These are phyloP conservation scores for Eurytoma adleriae DNA, from an alignment of 2,888 invertebrate genomes.

Conservation along the genomic window DNA sequence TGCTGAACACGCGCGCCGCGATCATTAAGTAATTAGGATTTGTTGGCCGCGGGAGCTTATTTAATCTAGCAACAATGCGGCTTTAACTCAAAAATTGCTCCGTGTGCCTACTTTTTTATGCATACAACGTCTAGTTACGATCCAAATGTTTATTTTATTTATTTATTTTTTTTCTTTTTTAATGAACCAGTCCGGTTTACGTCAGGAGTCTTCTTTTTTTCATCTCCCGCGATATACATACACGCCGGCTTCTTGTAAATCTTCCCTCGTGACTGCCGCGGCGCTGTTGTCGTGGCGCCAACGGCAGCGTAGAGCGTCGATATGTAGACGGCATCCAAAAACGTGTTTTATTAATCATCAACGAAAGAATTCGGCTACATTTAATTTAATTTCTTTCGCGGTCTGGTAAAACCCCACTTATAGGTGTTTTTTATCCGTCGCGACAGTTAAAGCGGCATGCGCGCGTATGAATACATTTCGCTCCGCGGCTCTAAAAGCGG, in stretches of 20 bases:
- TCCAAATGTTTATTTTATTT: too few species aligned
- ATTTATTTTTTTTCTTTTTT: neutral
- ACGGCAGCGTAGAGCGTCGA: neutral
- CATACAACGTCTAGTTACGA: too few species aligned
- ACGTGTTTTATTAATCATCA: slow-evolving; percentile 23
- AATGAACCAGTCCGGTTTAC: slow-evolving; percentile 5
- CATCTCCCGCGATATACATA: neutral
- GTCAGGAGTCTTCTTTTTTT: neutral
- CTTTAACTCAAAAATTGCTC: too few species aligned
- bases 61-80: too few species aligned
- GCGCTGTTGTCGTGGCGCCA: neutral
- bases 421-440: neutral
- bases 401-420: slow-evolving; percentile 13
- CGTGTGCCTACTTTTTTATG: too few species aligned
- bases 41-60: too few species aligned
- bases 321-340: slow-evolving; percentile 1
- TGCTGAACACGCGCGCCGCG: too few species aligned
- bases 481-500: too few species aligned
- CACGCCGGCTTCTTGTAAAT: neutral
- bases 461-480: too few species aligned
- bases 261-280: neutral
- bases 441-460: too few species aligned
- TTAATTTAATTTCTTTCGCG: slow-evolving; percentile 11
- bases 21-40: too few species aligned
- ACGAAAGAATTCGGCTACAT: slow-evolving; percentile 18